Conservation (phyloP, 1,140 invertebrate species). For the Ptiloglossa arizonensis region DNA sequence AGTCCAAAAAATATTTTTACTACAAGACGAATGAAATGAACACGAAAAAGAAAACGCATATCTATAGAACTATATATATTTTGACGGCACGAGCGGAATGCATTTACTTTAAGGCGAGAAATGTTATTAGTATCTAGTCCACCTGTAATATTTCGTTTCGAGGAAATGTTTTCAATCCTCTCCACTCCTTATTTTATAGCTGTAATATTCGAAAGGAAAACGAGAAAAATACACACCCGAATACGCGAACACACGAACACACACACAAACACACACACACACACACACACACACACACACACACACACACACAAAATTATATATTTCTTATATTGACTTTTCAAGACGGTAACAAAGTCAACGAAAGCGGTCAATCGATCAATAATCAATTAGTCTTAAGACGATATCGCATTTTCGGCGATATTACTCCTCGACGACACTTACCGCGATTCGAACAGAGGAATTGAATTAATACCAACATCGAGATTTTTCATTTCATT, state of each 20-base stretch:
- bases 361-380: conserved; percentile 46
- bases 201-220: conserved; percentile 31
- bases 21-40: conserved; percentile 51
- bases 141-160: conserved; percentile 62
- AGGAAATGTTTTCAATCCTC: conserved; percentile 16
- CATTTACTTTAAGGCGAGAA: conserved; percentile 60
- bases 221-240: conserved; percentile 45
- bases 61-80: conserved; percentile 57
- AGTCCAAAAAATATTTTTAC: conserved; percentile 78
- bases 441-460: not conserved
- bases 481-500: not conserved
- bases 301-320: conserved; percentile 52
- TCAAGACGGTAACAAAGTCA: conserved; percentile 41
- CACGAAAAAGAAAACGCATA: conserved; percentile 39
- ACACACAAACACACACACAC: not conserved
- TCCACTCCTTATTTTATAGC: not conserved
- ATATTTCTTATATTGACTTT: conserved; percentile 65
- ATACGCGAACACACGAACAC: conserved; percentile 45
- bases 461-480: conserved; percentile 24
- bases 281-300: conserved; percentile 33
- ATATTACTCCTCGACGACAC: conserved; percentile 9
- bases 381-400: conserved; percentile 45
- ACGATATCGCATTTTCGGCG: conserved; percentile 8
- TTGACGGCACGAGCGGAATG: conserved; percentile 42
- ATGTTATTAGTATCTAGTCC: conserved; percentile 74